Evolutionary conservation across 2,888 invertebrate species (phyloP).

Genomic region (Teleiodes luculella): DNA sequence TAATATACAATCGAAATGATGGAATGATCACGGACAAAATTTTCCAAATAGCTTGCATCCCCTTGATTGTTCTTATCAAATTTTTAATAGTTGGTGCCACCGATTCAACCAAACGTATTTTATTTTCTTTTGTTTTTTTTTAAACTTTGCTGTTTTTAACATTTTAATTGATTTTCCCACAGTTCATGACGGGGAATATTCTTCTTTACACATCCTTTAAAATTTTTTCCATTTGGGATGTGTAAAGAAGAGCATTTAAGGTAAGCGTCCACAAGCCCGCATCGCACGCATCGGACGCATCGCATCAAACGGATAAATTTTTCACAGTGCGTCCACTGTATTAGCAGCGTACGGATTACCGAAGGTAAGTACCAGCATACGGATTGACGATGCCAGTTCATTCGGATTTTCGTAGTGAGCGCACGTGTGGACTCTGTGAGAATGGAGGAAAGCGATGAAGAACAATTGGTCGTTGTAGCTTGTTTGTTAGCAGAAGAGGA

Average conservation of each 20-base stretch:
- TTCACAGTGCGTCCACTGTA: background rate
- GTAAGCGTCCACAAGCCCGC: constrained; percentile 4
- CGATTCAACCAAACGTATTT: background rate
- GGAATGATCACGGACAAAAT: background rate
- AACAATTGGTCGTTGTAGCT: background rate
- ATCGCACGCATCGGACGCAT: constrained; percentile 9
- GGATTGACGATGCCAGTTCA: background rate
- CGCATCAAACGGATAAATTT: constrained; percentile 4
- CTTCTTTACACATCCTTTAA: no score
- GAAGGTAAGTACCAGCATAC: background rate
- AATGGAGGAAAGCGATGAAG: background rate
- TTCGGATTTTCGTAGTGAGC: constrained; percentile 2
- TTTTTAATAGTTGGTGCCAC: background rate
- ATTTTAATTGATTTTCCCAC: no score
- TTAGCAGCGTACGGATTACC: background rate
- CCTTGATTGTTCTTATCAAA: background rate
- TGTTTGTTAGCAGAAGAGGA: background rate
- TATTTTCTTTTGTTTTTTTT: background rate
- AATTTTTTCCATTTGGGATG: no score
- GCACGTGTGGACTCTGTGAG: background rate
- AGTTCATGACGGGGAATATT: no score
- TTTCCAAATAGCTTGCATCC: background rate
- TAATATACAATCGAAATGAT: background rate
- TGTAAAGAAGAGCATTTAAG: background rate
- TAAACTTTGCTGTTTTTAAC: no score